Conservation (phyloP, 2,113 vertebrate species). For the Oceanodroma tethys region DNA sequence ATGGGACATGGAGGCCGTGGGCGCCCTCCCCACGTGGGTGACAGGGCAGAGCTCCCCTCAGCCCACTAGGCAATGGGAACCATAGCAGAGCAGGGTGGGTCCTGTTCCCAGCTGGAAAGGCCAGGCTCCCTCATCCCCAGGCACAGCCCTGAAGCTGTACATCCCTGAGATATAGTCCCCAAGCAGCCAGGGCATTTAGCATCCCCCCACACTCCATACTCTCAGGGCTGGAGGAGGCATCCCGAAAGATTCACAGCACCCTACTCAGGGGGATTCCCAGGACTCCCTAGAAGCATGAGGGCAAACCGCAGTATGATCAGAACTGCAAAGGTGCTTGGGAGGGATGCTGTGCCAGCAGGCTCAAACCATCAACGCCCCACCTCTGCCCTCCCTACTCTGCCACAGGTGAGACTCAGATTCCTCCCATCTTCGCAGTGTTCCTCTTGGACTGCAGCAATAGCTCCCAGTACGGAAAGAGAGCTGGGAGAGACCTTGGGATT, state of each 20-base stretch:
- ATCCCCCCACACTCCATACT: neutral
- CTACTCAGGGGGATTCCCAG: neutral
- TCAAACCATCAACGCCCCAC: neutral
- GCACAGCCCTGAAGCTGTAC: neutral
- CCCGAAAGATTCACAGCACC: neutral
- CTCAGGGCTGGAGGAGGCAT: neutral
- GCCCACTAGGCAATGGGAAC: neutral
- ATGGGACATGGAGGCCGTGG: neutral
- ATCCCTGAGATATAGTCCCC: rapidly evolving
- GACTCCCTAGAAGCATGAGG: neutral
- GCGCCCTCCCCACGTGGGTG: neutral
- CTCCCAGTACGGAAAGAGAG: neutral
- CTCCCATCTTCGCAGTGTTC: neutral
- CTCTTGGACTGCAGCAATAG: neutral
- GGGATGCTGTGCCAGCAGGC: neutral
- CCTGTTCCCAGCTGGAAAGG: neutral
- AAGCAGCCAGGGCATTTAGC: neutral
- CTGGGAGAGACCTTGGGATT: neutral
- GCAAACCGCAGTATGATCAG: neutral
- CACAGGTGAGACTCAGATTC: neutral
- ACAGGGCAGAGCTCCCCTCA: neutral
- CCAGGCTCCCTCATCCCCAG: neutral
- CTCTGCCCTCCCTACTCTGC: neutral
- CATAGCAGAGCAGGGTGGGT: neutral
- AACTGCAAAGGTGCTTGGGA: neutral